Evolutionary conservation across 1,140 invertebrate genomes (phyloP), one percentile per base, ranked within the genome.

Genomic region (Leucophenga varia): DNA sequence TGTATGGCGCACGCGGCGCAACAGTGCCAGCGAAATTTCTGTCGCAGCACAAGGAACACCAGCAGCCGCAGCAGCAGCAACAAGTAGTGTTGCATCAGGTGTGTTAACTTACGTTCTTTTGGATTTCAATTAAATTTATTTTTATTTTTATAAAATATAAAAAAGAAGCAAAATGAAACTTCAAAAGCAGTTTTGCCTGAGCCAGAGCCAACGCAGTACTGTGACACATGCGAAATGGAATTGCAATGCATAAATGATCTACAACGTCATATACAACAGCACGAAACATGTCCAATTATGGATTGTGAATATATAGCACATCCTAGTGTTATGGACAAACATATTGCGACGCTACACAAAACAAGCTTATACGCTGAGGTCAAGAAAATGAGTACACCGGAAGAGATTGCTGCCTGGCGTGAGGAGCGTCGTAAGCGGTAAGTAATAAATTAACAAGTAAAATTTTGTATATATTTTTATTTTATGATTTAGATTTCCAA

Each of bases 331-430:
- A 81, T 95, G 12, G 83, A 86, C 43, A 85, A 86, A 57, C 91
- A 94, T 64, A 84, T 90, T 52, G 77, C 82, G 74, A 84, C 88
- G 78, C 89, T 93, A 77, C 91, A 94, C 75, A 78, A 78, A 14
- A 85, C 84, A 18, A 90, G 90, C 12, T 68, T 92, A 14, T 93
- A 86, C 60, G 80, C 87, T 38, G 86, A 82, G 76, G 86, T 93
- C 42, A 83, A 82, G 59, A 84, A 84, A 59, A 53, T 89, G 9
- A 82, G 86, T 45, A 86, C 84, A 8, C 81, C 86, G 2, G 88
- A 92, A 70, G 89, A 93, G 49, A 86, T 93, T 52, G 69, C 83
- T 37, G 89, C 89, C 74, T 95, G 90, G 89, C 84, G 82, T 43
- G 81, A 80, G 38, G 90, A 93, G 55, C 79, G 92, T 45, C 89